Base-by-base conservation (phyloP, 1,140 invertebrate genomes). In the Potamilus streckersoni region DNA sequence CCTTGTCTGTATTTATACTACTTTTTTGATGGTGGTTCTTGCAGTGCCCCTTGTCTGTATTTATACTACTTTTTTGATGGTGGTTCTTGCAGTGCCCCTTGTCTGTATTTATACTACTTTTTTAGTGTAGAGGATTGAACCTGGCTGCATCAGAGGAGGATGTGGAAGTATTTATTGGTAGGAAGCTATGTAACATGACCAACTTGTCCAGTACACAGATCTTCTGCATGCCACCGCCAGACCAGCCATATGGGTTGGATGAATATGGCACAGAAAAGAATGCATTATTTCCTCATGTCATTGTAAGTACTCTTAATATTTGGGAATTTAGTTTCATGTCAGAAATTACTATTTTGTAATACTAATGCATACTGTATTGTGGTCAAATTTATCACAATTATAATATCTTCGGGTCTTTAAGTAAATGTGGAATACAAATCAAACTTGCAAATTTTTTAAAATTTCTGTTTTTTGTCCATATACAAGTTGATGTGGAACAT, bases 111-210 rank as follows among this genome's bases (percentile, higher is more conserved):
- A 23, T 75, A 60, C 38, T 76, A 60, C 66, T 15, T 78, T 71
- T 84, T 23, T 74, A 92, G 91, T 97, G 97, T 13, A 95, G 96
- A 88, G 95, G 96, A 89, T 91, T 99, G 77, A 96, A 96, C 87
- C 92, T 95, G 79, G 97, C 96, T 13, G 95, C 95, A 87, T 96
- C 96, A 88, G 96, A 98, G 89, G 93, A 94, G 27, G 97, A 98
- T 90, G 96, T 99, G 2, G 93, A 94, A 81, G 97, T 99, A 13
- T 96, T 95, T 15, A 96, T 99, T 80, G 97, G 98, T 0, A 93
- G 93, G 1, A 91, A 93, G 82, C 91, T 92, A 11, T 99, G 97
- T 86, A 98, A 98, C 90, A 95, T 98, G 2, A 98, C 97, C 3
- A 97, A 96, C 62, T 90, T 98, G 14, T 96, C 96, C 1, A 92